Evolutionary conservation across 2,888 invertebrate genomes (phyloP).

Genomic region (Cephus pulcher): DNA sequence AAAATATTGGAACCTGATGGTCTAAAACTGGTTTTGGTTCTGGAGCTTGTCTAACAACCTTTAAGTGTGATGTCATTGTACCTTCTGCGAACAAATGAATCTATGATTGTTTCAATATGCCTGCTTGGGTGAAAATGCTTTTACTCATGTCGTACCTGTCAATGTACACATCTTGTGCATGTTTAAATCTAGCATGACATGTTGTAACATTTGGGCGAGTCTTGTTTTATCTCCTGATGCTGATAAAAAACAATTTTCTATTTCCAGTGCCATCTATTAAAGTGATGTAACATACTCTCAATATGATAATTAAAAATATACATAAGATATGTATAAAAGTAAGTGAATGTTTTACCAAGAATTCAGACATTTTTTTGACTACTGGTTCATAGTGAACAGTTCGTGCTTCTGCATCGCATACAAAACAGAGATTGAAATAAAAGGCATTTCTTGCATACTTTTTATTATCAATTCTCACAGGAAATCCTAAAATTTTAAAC

Average conservation of each 20-base stretch:
- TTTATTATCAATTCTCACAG: slow-evolving; percentile 88
- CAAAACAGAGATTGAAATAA: slow-evolving; percentile 95
- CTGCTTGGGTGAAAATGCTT: background rate
- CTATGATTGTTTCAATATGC: background rate
- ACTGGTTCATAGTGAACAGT: slow-evolving; percentile 95
- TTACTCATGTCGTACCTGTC: slow-evolving; percentile 68
- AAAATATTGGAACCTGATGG: slow-evolving; percentile 90
- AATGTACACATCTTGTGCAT: slow-evolving; percentile 82
- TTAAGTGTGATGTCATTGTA: slow-evolving; percentile 89
- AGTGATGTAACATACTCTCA: slow-evolving; percentile 10
- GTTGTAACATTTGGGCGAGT: slow-evolving; percentile 80
- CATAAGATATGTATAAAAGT: background rate
- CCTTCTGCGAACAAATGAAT: slow-evolving; percentile 73
- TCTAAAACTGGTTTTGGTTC: slow-evolving; percentile 87
- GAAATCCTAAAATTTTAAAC: slow-evolving; percentile 92
- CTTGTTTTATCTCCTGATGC: slow-evolving; percentile 75
- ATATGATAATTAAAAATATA: slow-evolving; percentile 10
- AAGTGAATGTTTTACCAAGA: slow-evolving; percentile 73
- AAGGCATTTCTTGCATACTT: slow-evolving; percentile 95
- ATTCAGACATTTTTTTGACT: slow-evolving; percentile 93
- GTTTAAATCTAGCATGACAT: slow-evolving; percentile 86
- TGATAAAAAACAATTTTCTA: slow-evolving; percentile 87
- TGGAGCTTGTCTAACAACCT: slow-evolving; percentile 84
- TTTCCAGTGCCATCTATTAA: slow-evolving; percentile 80
- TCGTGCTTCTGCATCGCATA: slow-evolving; percentile 89